Evolutionary conservation across 2,888 invertebrate genomes (phyloP).

Genomic region (Trachelus stipa): DNA sequence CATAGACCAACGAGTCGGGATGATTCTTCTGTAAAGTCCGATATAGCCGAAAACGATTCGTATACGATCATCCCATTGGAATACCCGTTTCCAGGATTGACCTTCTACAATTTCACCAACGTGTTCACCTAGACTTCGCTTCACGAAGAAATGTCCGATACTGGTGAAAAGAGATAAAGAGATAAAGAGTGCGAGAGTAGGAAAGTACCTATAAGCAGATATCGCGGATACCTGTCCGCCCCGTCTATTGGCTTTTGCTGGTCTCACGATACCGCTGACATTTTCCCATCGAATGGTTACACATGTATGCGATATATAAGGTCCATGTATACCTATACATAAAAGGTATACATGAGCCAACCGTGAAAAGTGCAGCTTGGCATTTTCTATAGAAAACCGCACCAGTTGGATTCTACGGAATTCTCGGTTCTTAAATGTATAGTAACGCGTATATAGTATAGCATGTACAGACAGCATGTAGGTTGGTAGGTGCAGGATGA

Average conservation of each 20-base stretch:
- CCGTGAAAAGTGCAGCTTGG: conserved; percentile 25
- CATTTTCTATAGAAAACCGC: conserved; percentile 29
- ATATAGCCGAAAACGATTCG: background rate
- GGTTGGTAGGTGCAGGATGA: no score
- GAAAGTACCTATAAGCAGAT: background rate
- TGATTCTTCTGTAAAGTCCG: background rate
- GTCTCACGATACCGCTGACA: conserved; percentile 37
- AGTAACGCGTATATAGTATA: background rate
- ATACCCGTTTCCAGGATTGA: background rate
- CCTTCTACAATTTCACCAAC: background rate
- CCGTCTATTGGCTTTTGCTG: conserved; percentile 36
- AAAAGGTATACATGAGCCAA: background rate
- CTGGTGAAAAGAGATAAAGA: background rate
- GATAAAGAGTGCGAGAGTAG: background rate
- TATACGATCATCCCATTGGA: background rate
- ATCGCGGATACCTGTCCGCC: conserved; percentile 24
- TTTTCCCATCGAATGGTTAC: conserved; percentile 38
- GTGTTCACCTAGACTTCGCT: background rate
- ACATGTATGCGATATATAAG: background rate
- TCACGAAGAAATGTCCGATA: background rate
- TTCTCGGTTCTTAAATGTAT: background rate
- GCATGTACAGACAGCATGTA: background rate
- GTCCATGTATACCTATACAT: background rate
- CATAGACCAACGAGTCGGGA: background rate
- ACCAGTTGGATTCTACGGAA: background rate